A percentile compares a stretch with the other conserved stretches of the same genome.
Evolutionary conservation across 2,888 invertebrate genomes (phyloP).

Genomic region (Heliconius aoede): DNA sequence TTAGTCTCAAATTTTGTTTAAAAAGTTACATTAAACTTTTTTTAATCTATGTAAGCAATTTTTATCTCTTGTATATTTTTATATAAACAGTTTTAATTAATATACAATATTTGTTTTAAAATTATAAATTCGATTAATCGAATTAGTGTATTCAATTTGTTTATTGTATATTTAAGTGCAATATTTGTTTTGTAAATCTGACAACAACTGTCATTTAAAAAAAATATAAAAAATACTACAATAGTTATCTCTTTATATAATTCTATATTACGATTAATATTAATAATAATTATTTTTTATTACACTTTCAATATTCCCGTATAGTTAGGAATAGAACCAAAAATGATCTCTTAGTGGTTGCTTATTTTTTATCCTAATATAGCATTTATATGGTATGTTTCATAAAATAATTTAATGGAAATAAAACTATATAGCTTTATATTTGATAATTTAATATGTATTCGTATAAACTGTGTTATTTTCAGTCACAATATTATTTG

Average conservation of each 20-base stretch:
- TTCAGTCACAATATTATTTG: not conserved
- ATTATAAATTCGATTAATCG: not conserved
- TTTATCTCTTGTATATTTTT: not conserved
- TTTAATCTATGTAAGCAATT: not conserved
- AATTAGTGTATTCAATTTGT: not conserved
- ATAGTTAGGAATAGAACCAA: not conserved
- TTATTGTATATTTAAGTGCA: not conserved
- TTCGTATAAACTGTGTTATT: not conserved
- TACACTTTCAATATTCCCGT: not conserved
- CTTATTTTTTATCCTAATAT: not conserved
- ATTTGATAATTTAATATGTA: not conserved
- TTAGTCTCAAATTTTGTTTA: not conserved
- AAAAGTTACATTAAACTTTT: not conserved
- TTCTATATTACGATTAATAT: not conserved
- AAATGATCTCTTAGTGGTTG: slow-evolving; percentile 18
- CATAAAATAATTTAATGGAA: not conserved
- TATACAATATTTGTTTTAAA: not conserved
- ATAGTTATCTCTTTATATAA: not conserved
- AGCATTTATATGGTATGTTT: slow-evolving; percentile 10
- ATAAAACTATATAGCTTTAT: not conserved
- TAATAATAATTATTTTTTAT: not conserved
- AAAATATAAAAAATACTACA: not conserved
- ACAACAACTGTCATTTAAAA: not conserved
- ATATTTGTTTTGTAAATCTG: not conserved
- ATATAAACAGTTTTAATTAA: not conserved